Evolutionary conservation across 2,797 vertebrate genomes (phyloP).

Genomic region (Euthynnus affinis): DNA sequence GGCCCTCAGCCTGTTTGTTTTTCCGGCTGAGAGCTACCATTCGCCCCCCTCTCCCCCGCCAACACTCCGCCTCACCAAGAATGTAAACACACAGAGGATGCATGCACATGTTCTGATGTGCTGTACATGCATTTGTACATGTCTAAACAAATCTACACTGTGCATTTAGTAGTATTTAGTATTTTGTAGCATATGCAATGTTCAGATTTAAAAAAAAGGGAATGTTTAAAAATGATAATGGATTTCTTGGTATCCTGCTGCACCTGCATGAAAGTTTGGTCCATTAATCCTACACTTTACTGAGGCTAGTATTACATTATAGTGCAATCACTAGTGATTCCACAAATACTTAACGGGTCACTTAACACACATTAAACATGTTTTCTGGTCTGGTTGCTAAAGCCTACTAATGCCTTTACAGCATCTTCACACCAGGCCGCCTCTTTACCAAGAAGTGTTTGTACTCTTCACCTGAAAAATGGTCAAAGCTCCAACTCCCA

Average conservation of each 20-base stretch:
- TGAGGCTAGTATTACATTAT: neutral
- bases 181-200: neutral
- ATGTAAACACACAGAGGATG: constrained; percentile 73
- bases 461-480: constrained; percentile 58
- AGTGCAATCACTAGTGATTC: neutral
- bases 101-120: constrained; percentile 25
- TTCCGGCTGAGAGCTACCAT: constrained; percentile 72
- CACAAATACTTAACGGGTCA: neutral
- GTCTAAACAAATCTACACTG: constrained; percentile 15
- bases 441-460: constrained; percentile 67
- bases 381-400: neutral
- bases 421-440: constrained; percentile 12
- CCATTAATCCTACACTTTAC: neutral
- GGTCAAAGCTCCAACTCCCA: constrained; percentile 27
- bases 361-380: neutral
- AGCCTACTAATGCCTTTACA: constrained; percentile 12
- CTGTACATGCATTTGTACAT: constrained; percentile 17
- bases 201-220: neutral
- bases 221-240: neutral
- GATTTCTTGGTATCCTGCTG: neutral
- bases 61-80: constrained; percentile 69
- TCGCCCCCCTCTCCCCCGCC: neutral
- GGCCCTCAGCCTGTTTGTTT: constrained; percentile 81
- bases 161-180: no score
- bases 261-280: constrained; percentile 2